These are phyloP conservation scores for Illadopsis cleaveri DNA, from an alignment of 2,113 vertebrate species.

Conservation along the genomic window DNA sequence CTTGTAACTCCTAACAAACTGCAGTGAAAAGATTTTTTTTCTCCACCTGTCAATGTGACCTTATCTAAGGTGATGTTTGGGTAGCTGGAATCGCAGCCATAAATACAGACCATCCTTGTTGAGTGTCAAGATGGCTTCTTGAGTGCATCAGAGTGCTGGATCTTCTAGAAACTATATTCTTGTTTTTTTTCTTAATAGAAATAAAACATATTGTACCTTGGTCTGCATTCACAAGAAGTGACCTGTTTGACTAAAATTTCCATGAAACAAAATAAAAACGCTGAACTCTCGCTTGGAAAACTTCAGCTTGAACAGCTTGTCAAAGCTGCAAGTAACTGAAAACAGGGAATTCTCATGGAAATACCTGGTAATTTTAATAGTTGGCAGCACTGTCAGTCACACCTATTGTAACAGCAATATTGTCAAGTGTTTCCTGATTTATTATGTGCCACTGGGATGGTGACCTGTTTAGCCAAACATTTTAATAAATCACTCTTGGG, in stretches of 20 bases:
- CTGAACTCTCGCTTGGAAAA: background rate
- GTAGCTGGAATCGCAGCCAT: background rate
- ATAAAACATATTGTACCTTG: background rate
- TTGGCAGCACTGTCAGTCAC: background rate
- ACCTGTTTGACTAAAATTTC: background rate
- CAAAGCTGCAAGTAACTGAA: background rate
- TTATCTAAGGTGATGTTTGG: background rate
- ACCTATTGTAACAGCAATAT: background rate
- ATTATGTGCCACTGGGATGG: constrained; percentile 9
- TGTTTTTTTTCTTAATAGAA: background rate
- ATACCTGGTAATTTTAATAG: background rate
- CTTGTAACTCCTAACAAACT: background rate
- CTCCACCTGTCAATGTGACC: background rate
- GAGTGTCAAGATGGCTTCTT: background rate
- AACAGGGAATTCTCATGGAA: background rate
- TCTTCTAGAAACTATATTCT: background rate
- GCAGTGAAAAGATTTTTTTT: background rate
- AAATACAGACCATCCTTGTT: background rate
- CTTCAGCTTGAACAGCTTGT: background rate
- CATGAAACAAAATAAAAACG: background rate
- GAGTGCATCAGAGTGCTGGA: background rate
- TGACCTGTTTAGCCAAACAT: constrained; percentile 15
- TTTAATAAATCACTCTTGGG: constrained; percentile 28
- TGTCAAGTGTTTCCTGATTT: constrained; percentile 17
- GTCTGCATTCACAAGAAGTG: background rate